These are phyloP conservation scores for Mythimna vitellina DNA, from an alignment of 2,888 invertebrate species.

Conservation along the genomic window DNA sequence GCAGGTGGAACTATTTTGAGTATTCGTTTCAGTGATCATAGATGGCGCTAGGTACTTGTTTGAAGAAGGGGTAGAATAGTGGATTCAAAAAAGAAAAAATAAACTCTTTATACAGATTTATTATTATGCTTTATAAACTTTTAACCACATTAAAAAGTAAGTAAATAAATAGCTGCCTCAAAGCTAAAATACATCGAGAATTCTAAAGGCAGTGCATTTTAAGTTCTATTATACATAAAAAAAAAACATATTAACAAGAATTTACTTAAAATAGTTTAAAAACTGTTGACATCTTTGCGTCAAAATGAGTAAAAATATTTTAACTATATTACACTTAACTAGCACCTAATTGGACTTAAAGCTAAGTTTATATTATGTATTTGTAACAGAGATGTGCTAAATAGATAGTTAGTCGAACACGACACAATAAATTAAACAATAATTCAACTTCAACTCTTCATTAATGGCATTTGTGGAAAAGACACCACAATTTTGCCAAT, in stretches of 20 bases:
- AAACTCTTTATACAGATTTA: slow-evolving; percentile 66
- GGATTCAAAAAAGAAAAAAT: slow-evolving; percentile 19
- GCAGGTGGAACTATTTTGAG: not conserved
- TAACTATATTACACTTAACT: slow-evolving; percentile 68
- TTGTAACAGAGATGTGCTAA: slow-evolving; percentile 57
- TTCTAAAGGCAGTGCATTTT: slow-evolving; percentile 74
- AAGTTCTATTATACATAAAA: slow-evolving; percentile 60
- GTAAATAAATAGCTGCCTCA: slow-evolving; percentile 76
- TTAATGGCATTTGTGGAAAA: no score
- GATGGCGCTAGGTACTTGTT: slow-evolving; percentile 39
- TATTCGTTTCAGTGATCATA: not conserved
- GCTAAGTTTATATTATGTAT: slow-evolving; percentile 64
- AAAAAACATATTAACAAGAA: slow-evolving; percentile 55
- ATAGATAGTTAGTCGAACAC: slow-evolving; percentile 26
- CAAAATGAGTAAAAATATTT: slow-evolving; percentile 58
- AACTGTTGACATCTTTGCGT: slow-evolving; percentile 50
- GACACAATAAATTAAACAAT: slow-evolving; percentile 1
- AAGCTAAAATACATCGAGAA: slow-evolving; percentile 63
- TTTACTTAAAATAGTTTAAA: slow-evolving; percentile 53
- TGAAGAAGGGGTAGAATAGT: no score
- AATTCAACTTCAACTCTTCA: no score
- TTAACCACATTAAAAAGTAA: slow-evolving; percentile 70
- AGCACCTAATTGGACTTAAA: slow-evolving; percentile 75
- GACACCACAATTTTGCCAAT: no score
- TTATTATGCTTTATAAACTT: slow-evolving; percentile 75